Conservation (phyloP, 2,888 invertebrate species). For the Sinodicranocentrus sp. region DNA sequence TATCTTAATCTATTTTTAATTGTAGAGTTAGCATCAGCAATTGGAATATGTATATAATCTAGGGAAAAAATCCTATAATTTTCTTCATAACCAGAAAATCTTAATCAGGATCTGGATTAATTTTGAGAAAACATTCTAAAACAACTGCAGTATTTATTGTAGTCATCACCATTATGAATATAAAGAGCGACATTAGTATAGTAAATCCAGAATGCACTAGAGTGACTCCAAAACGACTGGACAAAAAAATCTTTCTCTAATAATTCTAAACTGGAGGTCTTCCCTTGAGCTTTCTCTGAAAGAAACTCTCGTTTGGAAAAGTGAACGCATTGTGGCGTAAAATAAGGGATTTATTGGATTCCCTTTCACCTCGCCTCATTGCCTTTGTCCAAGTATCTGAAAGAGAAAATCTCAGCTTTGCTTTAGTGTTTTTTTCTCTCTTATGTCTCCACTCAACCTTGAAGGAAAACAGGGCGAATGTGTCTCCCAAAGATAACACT, state of each 20-base stretch:
- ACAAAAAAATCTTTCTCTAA: too few species aligned
- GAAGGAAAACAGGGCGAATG: neutral
- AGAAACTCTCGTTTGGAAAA: neutral
- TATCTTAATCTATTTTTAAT: too few species aligned
- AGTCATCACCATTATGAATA: slow-evolving; percentile 5
- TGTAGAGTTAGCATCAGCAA: too few species aligned
- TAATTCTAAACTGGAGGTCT: too few species aligned
- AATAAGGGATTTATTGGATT: slow-evolving; percentile 43
- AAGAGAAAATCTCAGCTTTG: slow-evolving; percentile 12
- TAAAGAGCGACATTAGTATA: neutral
- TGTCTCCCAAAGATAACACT: neutral
- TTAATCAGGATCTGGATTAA: too few species aligned
- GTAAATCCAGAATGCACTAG: too few species aligned
- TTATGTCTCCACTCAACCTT: neutral
- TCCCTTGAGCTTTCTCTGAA: neutral
- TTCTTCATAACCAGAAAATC: too few species aligned
- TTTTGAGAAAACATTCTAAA: too few species aligned
- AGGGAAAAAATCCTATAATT: too few species aligned
- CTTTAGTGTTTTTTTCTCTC: neutral
- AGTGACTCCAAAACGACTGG: too few species aligned
- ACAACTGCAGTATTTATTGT: neutral
- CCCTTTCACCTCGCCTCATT: slow-evolving; percentile 56
- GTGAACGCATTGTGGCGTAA: slow-evolving; percentile 47
- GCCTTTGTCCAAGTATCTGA: neutral
- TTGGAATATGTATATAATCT: too few species aligned